Evolutionary conservation across 2,888 invertebrate genomes (phyloP), one percentile per base, ranked within the genome.

Genomic region (Meandrusa payeni): DNA sequence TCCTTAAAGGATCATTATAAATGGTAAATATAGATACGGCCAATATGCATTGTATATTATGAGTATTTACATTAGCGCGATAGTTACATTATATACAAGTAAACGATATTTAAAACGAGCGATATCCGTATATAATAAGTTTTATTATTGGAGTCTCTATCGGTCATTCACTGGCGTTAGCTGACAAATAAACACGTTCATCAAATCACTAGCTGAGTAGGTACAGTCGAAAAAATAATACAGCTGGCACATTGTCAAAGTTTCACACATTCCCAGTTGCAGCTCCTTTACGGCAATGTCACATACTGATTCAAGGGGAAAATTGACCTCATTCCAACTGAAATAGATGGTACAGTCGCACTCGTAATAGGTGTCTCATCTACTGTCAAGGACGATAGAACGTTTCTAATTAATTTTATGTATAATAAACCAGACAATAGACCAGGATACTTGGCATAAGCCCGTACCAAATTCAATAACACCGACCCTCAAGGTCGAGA

Each of bases 181-280:
- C n/a, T n/a, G n/a, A n/a, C n/a, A n/a, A n/a, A n/a, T n/a, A n/a
- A n/a, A n/a, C n/a, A n/a, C n/a, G n/a, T n/a, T n/a, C n/a, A n/a
- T n/a, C n/a, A n/a, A n/a, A n/a, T n/a, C n/a, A n/a, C n/a, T n/a
- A n/a, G n/a, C n/a, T n/a, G n/a, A n/a, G n/a, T n/a, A n/a, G n/a
- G n/a, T 41, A 36, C 34, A 39, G 45, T 40, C 50, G 40, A 48
- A 59, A 61, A 64, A 71, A 72, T 64, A 69, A 64, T 55, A 61
- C 58, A 56, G 55, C 71, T 81, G 77, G 76, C 79, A 73, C 61
- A 54, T 51, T 61, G 57, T 76, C 78, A 76, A 74, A 59, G 57
- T 60, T 61, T 54, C 54, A 63, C 65, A 66, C 54, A 57, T 28
- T 17, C 12, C 29, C 22, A 37, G 12, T 20, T 24, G 37, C 15